Percentiles rank a stretch among this genome's conserved stretches.
These are phyloP conservation scores for Fundulus diaphanus DNA, from an alignment of 2,797 vertebrate genomes.

Conservation along the genomic window DNA sequence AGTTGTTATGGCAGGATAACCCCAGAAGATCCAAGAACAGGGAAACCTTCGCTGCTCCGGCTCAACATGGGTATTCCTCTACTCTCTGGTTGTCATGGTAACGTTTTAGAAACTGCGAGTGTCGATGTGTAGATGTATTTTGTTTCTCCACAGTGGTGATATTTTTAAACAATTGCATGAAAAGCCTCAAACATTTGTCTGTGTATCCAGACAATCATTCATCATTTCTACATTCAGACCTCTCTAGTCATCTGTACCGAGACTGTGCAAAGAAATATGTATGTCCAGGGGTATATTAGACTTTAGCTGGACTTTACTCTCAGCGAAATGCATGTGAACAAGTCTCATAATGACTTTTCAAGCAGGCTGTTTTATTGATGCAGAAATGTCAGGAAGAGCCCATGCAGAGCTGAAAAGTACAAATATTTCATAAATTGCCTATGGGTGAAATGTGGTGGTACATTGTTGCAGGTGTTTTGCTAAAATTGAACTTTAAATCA, in stretches of 20 bases:
- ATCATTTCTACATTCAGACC: constrained; percentile 3
- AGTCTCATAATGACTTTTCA: constrained; percentile 50
- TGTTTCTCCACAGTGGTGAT: constrained; percentile 42
- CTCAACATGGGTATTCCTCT: constrained; percentile 65
- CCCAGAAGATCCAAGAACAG: constrained; percentile 43
- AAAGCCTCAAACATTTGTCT: constrained; percentile 4
- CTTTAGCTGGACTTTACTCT: constrained; percentile 29
- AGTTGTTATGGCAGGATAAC: constrained; percentile 30
- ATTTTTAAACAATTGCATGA: constrained; percentile 27
- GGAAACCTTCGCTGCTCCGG: constrained; percentile 58
- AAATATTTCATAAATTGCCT: constrained; percentile 54
- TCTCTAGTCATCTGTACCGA: not conserved
- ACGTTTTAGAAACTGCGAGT: constrained; percentile 66
- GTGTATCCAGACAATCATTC: not conserved
- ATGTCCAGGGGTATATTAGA: not conserved
- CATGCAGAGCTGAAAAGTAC: constrained; percentile 52
- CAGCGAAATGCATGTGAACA: constrained; percentile 59
- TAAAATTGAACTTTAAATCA: not conserved
- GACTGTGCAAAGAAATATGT: not conserved
- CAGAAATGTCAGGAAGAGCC: constrained; percentile 44
- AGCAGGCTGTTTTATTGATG: constrained; percentile 52
- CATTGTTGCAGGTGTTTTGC: constrained; percentile 4
- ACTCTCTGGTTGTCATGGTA: constrained; percentile 78
- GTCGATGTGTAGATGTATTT: constrained; percentile 53
- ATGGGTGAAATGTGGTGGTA: constrained; percentile 43